Evolutionary conservation across 1,140 invertebrate species (phyloP).

Genomic region (Drosophila tsacasi): DNA sequence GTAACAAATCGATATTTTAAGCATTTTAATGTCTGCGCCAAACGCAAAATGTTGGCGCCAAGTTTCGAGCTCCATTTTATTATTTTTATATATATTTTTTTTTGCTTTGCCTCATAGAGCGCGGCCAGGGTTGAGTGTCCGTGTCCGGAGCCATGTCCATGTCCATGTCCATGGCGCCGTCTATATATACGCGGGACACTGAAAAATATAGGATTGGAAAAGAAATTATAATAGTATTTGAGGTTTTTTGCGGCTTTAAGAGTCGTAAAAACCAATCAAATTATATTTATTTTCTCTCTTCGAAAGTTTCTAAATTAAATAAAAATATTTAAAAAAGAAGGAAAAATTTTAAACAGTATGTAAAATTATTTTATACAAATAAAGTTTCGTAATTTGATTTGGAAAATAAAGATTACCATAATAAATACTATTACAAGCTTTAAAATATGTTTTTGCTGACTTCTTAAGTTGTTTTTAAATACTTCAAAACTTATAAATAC

Average conservation of each 20-base stretch:
- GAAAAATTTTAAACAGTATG: not conserved
- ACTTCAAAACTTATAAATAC: not conserved
- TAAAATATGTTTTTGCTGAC: no score
- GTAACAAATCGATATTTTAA: constrained; percentile 79
- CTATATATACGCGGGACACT: constrained; percentile 24
- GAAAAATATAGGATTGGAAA: not conserved
- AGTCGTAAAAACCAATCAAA: not conserved
- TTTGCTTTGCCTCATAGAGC: constrained; percentile 19
- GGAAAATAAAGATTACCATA: no score
- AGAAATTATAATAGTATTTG: not conserved
- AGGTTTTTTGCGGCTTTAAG: not conserved
- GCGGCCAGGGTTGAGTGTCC: constrained; percentile 57
- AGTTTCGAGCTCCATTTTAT: constrained; percentile 38
- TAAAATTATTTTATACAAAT: not conserved
- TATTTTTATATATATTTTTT: constrained; percentile 8
- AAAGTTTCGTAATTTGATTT: no score
- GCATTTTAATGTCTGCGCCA: constrained; percentile 82
- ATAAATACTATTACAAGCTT: no score
- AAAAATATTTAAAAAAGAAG: not conserved
- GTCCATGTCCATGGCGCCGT: constrained; percentile 43
- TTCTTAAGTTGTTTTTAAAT: not conserved
- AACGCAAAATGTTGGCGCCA: constrained; percentile 82
- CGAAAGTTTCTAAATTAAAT: not conserved
- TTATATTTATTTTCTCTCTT: not conserved
- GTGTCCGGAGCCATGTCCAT: constrained; percentile 51